A percentile compares a stretch with the other conserved stretches of the same genome.
phyloP scores from a whole-genome alignment of 2,113 vertebrate species.

The Cochlearius cochlearius region DNA sequence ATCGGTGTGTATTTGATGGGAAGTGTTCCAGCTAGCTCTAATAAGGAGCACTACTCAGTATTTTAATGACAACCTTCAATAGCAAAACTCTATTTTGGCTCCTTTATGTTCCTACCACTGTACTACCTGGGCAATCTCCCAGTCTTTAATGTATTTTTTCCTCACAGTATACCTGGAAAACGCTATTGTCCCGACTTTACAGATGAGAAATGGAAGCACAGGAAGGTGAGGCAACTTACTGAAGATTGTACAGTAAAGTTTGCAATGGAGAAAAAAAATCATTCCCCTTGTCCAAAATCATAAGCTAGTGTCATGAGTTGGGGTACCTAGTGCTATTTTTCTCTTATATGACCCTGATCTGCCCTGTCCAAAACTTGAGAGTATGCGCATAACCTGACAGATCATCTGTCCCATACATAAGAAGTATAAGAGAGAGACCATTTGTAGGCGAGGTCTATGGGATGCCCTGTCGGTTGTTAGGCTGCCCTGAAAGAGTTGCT shows the following conservation, averaged over 20 bases:
- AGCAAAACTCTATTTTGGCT: constrained; percentile 55
- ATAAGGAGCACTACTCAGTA: constrained; percentile 50
- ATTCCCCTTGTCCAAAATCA: neutral
- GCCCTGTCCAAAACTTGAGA: neutral
- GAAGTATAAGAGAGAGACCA: neutral
- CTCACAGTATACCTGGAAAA: constrained; percentile 55
- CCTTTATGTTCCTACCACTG: constrained; percentile 41
- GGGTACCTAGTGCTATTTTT: neutral
- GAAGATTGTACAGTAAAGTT: neutral
- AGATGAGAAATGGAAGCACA: constrained; percentile 30
- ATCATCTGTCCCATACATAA: neutral
- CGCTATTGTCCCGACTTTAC: constrained; percentile 40
- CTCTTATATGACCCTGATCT: neutral
- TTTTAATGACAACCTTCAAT: constrained; percentile 60
- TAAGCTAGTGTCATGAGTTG: neutral
- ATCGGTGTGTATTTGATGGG: constrained; percentile 48
- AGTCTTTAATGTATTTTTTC: constrained; percentile 63
- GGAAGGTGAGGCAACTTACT: constrained; percentile 32
- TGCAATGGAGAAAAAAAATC: neutral
- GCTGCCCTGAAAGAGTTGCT: neutral
- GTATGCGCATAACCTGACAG: neutral
- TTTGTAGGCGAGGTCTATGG: neutral
- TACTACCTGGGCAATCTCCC: constrained; percentile 39
- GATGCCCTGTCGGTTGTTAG: neutral
- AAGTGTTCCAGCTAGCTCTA: constrained; percentile 57